A percentile compares a stretch with the other conserved stretches of the same genome.
phyloP scores from a whole-genome alignment of 2,113 vertebrate species.

The Rhabdornis inornatus region DNA sequence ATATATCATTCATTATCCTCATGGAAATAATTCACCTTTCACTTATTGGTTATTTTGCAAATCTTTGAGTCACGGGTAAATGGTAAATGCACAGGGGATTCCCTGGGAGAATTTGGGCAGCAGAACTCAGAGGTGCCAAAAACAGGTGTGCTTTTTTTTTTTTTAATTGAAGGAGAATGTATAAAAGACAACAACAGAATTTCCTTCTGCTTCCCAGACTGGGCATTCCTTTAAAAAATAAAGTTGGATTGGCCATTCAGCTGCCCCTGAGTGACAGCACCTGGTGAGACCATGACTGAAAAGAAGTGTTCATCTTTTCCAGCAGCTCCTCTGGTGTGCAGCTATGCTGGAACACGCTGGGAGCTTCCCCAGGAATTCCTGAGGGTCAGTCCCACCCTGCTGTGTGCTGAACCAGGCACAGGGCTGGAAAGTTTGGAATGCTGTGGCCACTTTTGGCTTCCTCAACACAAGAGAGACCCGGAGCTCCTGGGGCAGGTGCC shows the following conservation, averaged over 20 bases:
- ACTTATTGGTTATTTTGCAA: not conserved
- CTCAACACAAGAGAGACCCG: not conserved
- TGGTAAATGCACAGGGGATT: not conserved
- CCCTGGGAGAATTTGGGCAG: not conserved
- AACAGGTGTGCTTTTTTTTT: not conserved
- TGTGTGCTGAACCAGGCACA: not conserved
- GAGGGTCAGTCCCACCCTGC: not conserved
- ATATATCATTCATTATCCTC: not conserved
- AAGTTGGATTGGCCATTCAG: not conserved
- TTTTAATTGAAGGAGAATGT: not conserved
- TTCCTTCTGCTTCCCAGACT: not conserved
- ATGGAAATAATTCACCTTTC: slow-evolving; percentile 13
- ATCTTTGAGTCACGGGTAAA: not conserved
- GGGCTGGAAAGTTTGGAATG: not conserved
- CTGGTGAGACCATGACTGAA: not conserved
- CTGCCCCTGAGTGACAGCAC: not conserved
- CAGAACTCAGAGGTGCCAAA: not conserved
- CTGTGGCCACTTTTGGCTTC: not conserved
- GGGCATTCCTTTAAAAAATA: not conserved
- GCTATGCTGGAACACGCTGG: not conserved
- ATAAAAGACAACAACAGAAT: not conserved
- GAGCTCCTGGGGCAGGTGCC: not conserved
- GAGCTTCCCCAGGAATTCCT: slow-evolving; percentile 32
- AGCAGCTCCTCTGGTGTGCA: not conserved
- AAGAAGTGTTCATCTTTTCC: not conserved